phyloP scores from a whole-genome alignment of 2,113 vertebrate species.

The Zosterops lateralis region DNA sequence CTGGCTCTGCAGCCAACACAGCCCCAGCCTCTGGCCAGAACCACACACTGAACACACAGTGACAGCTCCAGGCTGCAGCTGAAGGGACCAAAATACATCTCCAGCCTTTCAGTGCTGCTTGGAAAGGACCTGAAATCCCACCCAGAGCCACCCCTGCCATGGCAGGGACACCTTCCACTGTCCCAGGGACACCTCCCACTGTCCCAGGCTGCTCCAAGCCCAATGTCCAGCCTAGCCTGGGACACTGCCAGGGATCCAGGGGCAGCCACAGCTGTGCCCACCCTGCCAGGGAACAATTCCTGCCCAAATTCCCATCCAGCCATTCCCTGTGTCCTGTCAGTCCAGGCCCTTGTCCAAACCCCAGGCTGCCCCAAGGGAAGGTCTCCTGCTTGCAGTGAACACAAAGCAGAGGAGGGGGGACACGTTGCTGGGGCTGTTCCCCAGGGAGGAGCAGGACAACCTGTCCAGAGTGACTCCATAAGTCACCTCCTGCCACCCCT shows the following conservation, averaged over 20 bases:
- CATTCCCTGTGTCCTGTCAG: background rate
- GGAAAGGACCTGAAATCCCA: too few relatives aligned
- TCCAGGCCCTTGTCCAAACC: fast-evolving
- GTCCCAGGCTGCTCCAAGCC: background rate
- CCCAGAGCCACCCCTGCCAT: fast-evolving
- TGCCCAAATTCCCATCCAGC: fast-evolving
- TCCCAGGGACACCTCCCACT: background rate
- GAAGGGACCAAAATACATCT: background rate
- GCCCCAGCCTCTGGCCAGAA: background rate
- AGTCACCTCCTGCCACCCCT: background rate
- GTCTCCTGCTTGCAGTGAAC: fast-evolving
- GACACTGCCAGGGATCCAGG: background rate
- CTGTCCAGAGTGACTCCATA: fast-evolving
- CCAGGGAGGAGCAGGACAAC: background rate
- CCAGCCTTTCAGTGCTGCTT: too few relatives aligned
- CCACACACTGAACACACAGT: fast-evolving
- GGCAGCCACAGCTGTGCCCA: background rate
- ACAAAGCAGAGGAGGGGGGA: fast-evolving
- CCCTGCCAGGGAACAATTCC: background rate
- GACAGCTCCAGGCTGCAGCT: background rate
- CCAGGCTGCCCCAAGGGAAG: fast-evolving
- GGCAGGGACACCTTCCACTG: background rate
- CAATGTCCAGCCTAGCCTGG: background rate
- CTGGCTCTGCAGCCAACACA: background rate
- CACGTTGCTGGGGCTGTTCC: too few relatives aligned